Percentiles rank a stretch among this genome's conserved stretches.
Conservation (phyloP, 2,113 vertebrate species). For the Phodopus roborovskii region DNA sequence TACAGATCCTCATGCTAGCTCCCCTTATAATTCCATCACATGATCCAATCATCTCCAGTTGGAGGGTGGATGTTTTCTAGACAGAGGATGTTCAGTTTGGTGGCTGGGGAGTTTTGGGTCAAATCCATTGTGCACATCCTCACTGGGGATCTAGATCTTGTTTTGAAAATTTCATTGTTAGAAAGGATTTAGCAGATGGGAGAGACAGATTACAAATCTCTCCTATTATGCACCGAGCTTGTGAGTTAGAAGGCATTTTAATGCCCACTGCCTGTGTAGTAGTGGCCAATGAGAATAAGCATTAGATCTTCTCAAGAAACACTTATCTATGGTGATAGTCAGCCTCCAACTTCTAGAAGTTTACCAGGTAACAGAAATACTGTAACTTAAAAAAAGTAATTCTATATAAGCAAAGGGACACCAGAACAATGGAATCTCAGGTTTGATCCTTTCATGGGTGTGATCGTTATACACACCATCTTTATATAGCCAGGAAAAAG, state of each 20-base stretch:
- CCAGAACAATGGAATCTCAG: background rate
- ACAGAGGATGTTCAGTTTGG: background rate
- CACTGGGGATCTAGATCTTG: background rate
- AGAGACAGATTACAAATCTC: background rate
- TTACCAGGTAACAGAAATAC: background rate
- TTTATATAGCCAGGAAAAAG: background rate
- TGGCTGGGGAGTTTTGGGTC: background rate
- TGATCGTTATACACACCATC: background rate
- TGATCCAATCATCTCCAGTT: rapidly evolving
- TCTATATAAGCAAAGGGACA: background rate
- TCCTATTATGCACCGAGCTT: background rate
- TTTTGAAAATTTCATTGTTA: background rate
- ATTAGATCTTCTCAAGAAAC: background rate
- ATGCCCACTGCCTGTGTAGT: background rate
- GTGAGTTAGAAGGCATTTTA: conserved; percentile 4
- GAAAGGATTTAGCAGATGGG: background rate
- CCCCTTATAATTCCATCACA: background rate
- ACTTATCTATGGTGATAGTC: background rate
- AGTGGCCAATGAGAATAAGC: background rate
- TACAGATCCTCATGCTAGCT: rapidly evolving
- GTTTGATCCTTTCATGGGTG: background rate
- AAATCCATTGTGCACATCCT: background rate
- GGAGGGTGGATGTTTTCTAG: background rate
- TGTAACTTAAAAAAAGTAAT: background rate
- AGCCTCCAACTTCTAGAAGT: background rate